Evolutionary conservation across 2,888 invertebrate genomes (phyloP), one percentile per base, ranked within the genome.

Genomic region (Amiota communis): DNA sequence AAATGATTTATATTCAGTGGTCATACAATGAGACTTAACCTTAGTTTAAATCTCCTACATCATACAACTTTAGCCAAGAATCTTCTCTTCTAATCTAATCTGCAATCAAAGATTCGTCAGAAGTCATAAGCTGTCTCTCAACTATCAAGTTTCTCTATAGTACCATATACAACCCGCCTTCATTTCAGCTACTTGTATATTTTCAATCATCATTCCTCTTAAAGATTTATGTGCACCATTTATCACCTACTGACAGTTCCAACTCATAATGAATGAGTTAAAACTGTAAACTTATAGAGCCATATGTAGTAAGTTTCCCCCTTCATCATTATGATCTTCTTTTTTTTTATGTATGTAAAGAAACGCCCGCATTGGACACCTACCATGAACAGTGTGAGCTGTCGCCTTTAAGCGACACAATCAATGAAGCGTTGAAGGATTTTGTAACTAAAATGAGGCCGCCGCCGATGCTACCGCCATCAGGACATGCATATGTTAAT

Each of bases 401-500:
- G 20, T 20, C 59, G 70, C 57, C 57, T 74, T n/a, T 75, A 78
- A 79, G 74, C 67, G 75, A 77, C 81, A 81, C 79, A 85, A 47
- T 46, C 47, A 17, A 15, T 49, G 67, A 49, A 67, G 48, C 17
- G 48, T 11, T 17, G 17, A 70, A 71, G 36, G 36, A 36, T 36
- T 36, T 36, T 36, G 36, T 36, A 36, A 36, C 36, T 36, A 36
- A 36, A 36, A 36, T 36, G 70, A 71, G 15, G 49, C 71, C 46
- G 20, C 56, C 53, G n/a, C 56, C 57, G 15, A n/a, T 23, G 23
- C 36, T 36, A 6, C 36, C 36, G 69, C 70, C 15, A 17, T 51
- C 74, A 85, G 83, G 83, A 83, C 83, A 83, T 83, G 85, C 83
- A 83, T 83, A 85, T 83, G 83, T 85, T 83, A 83, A 85, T 83